Evolutionary conservation across 2,888 invertebrate genomes (phyloP), one percentile per base, ranked within the genome.

Genomic region (Ophioninae sp.): DNA sequence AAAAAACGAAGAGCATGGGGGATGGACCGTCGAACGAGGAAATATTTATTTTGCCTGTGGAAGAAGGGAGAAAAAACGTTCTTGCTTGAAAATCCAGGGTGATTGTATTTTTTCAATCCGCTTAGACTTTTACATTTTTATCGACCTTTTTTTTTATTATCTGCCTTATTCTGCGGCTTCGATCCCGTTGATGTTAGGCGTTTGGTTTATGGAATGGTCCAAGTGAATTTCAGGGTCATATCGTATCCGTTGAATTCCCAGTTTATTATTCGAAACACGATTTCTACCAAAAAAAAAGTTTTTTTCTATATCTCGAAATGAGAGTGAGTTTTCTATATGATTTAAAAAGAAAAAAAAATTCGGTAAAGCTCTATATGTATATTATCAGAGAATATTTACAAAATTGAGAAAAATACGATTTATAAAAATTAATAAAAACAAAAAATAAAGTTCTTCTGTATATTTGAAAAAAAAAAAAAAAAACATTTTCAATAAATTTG

Each of bases 21-120:
- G 37, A 59, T 64, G 44, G n/a, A 70, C 57, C 59, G 8, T 69
- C 37, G 69, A 50, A 70, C 56, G 59, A 20, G 78, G 77, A 80
- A 78, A 83, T 78, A 81, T 83, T 81, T 80, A 83, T 83, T 21
- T 39, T 0, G 64, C 57, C 62, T 64, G 50, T 23, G 23, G 17
- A 44, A 57, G 10, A 17, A n/a, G 21, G 13, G 21, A 44, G 41
- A 17, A 23, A 72, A 62, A 59, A 73, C 56, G 44, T 68, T 69
- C 65, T 44, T 37, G 62, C 10, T 69, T 74, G 75, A 50, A 69
- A 82, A 74, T 79, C 67, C 30, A 41, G 17, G 39, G 75, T 56
- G 69, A 23, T 76, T 17, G 37, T 37, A 41, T 39, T 30, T 39
- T 57, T 30, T 64, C 37, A 59, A 73, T 57, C 68, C 56, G 69